These are phyloP conservation scores for Setophaga coronata DNA, from an alignment of 2,113 vertebrate species.

Conservation along the genomic window DNA sequence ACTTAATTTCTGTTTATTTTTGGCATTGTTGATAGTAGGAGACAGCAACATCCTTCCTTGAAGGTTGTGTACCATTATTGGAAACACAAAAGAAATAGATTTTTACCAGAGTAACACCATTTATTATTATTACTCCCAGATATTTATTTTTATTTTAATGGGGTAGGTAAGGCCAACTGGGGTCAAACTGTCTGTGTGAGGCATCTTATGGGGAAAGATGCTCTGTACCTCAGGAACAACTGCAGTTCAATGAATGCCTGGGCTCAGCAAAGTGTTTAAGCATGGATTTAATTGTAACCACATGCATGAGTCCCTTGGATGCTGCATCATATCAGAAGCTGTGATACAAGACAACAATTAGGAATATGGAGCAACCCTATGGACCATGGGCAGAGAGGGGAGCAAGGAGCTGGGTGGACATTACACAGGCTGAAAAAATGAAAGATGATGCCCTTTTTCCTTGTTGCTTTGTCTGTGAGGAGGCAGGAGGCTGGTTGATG, in stretches of 20 bases:
- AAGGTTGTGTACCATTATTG: background rate
- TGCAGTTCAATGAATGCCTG: background rate
- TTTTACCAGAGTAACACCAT: background rate
- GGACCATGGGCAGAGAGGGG: background rate
- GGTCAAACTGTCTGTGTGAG: conserved; percentile 20
- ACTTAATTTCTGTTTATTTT: conserved; percentile 21
- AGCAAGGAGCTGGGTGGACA: background rate
- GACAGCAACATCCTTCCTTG: background rate
- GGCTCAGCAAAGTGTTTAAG: background rate
- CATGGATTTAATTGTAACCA: conserved; percentile 43
- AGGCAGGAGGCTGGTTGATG: background rate
- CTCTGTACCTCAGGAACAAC: background rate
- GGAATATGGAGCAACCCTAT: background rate
- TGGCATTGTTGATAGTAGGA: background rate
- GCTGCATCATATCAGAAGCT: background rate
- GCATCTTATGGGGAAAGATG: background rate
- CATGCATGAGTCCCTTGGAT: background rate
- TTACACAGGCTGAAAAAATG: background rate
- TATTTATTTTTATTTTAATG: conserved; percentile 44
- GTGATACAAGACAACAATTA: background rate
- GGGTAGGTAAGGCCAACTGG: background rate
- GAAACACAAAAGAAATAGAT: background rate
- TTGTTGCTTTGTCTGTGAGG: background rate
- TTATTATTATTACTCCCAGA: conserved; percentile 18
- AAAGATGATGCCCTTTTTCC: background rate